Conservation (phyloP, 2,113 vertebrate genomes). For the Natator depressus region DNA sequence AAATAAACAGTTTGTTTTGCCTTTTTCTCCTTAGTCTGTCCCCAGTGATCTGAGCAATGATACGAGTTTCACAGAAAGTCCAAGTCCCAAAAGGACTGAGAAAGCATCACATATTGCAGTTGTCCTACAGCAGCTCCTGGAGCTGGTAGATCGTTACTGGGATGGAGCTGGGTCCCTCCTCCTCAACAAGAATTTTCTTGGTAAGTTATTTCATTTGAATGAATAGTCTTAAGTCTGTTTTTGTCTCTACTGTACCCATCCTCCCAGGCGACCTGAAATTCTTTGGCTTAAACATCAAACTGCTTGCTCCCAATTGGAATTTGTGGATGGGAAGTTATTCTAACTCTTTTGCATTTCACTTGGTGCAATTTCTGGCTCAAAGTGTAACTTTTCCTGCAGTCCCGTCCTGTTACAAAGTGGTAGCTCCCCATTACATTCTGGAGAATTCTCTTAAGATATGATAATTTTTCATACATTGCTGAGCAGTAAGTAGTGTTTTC, state of each 20-base stretch:
- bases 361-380: neutral
- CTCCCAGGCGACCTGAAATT: too few relatives aligned
- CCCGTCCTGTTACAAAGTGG: neutral
- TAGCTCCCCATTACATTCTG: neutral
- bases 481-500: neutral
- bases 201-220: conserved; percentile 36
- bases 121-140: conserved; percentile 74
- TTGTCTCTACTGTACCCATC: neutral
- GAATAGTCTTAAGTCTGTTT: neutral
- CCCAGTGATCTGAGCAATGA: conserved; percentile 63
- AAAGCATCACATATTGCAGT: conserved; percentile 61
- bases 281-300: neutral
- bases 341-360: neutral
- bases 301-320: neutral
- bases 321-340: neutral
- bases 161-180: conserved; percentile 76
- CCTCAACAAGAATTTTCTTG: conserved; percentile 78
- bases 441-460: neutral
- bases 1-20: neutral
- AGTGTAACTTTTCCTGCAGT: neutral
- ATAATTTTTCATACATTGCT: neutral
- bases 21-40: conserved; percentile 60
- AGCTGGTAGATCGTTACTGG: conserved; percentile 81
- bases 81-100: conserved; percentile 27
- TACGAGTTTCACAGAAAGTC: conserved; percentile 53